Evolutionary conservation across 2,797 vertebrate species (phyloP).

Genomic region (Sebastes taczanowskii): DNA sequence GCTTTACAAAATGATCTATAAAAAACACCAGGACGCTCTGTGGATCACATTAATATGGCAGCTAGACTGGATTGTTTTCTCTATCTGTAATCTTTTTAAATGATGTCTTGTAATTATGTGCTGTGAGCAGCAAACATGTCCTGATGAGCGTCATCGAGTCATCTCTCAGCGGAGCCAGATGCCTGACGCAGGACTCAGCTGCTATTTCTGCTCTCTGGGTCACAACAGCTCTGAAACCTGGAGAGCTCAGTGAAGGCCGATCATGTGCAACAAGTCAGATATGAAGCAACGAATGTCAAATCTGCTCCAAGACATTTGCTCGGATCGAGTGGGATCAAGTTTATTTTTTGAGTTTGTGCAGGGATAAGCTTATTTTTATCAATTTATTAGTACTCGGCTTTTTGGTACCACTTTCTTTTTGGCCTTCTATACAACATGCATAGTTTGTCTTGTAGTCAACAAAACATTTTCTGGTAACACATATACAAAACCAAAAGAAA

Average conservation of each 20-base stretch:
- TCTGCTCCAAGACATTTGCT: background rate
- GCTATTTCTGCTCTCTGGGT: conserved; percentile 77
- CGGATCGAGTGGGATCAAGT: background rate
- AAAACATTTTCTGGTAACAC: background rate
- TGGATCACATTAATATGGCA: background rate
- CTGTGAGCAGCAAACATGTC: conserved; percentile 58
- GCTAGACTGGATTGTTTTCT: conserved; percentile 10
- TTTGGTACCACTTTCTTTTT: background rate
- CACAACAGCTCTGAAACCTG: conserved; percentile 57
- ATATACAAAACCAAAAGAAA: background rate
- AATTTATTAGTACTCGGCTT: background rate
- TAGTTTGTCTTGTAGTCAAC: background rate
- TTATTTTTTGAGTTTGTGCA: background rate
- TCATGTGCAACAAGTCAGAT: background rate
- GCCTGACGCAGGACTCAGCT: conserved; percentile 69
- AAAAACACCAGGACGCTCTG: background rate
- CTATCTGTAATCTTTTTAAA: conserved; percentile 50
- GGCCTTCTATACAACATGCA: background rate
- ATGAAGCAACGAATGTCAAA: background rate
- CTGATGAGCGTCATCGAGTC: conserved; percentile 55
- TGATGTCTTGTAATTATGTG: conserved; percentile 49
- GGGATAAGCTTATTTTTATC: background rate
- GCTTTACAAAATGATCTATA: background rate
- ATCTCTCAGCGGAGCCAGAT: conserved; percentile 76
- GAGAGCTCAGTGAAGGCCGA: conserved; percentile 15